Percentiles rank a stretch among this genome's conserved stretches.
phyloP scores from a whole-genome alignment of 2,888 invertebrate species.

The Xestobium rufovillosum region DNA sequence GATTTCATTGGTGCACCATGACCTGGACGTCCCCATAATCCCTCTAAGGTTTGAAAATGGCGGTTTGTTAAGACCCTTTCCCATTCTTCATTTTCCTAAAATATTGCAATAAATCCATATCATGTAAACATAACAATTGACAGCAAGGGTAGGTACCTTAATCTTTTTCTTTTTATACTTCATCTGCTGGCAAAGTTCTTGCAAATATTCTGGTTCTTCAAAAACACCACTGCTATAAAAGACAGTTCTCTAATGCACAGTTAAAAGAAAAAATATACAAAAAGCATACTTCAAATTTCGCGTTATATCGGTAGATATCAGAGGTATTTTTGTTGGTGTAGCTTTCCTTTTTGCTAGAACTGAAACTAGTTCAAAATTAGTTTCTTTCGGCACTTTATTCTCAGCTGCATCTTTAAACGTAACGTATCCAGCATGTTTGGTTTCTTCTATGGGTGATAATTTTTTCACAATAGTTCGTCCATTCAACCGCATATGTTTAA shows the following conservation, averaged over 20 bases:
- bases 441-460: conserved; percentile 24
- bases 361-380: conserved; percentile 71
- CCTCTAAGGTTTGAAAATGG: background rate
- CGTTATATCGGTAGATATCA: conserved; percentile 50
- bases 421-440: conserved; percentile 24
- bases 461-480: conserved; percentile 22
- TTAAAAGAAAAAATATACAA: too few species aligned
- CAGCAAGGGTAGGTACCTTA: background rate
- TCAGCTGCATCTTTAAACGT: conserved; percentile 13
- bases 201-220: background rate
- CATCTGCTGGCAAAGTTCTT: background rate
- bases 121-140: background rate
- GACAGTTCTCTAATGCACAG: too few species aligned
- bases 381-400: conserved; percentile 30
- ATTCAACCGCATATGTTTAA: conserved; percentile 18
- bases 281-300: too few species aligned
- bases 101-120: background rate
- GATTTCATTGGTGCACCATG: background rate
- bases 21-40: background rate
- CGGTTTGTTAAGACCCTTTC: background rate
- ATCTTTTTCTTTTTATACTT: background rate
- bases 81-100: background rate
- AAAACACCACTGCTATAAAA: too few species aligned
- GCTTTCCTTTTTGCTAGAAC: conserved; percentile 61
- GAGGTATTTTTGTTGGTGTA: conserved; percentile 47